Conservation (phyloP, 2,888 invertebrate species). For the Polymixis flavicincta region DNA sequence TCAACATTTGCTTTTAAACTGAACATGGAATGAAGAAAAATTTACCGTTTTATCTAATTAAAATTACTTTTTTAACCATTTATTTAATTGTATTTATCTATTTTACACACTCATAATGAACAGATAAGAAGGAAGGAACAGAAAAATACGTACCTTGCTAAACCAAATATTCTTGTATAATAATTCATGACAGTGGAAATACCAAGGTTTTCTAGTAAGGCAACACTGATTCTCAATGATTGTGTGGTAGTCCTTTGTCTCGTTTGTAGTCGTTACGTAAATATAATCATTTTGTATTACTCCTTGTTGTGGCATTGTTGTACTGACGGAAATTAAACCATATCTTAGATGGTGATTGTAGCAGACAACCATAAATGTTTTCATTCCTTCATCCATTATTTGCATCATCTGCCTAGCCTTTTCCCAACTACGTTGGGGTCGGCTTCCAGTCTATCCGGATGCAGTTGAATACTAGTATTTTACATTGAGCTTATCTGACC, state of each 20-base stretch:
- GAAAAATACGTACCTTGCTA: too few relatives aligned
- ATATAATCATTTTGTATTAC: constrained; percentile 32
- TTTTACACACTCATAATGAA: not conserved
- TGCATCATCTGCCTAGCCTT: too few relatives aligned
- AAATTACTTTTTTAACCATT: not conserved
- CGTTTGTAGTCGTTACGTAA: constrained; percentile 16
- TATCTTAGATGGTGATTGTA: constrained; percentile 12
- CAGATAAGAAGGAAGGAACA: too few relatives aligned
- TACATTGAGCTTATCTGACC: too few relatives aligned
- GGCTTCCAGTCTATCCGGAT: too few relatives aligned
- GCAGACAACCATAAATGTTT: not conserved
- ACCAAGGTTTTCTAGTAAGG: not conserved
- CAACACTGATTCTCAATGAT: constrained; percentile 35
- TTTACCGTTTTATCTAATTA: not conserved
- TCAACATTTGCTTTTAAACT: not conserved
- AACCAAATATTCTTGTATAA: not conserved
- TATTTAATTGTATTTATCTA: not conserved
- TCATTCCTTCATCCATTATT: too few relatives aligned
- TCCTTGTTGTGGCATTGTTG: constrained; percentile 24
- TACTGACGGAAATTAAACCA: constrained; percentile 21
- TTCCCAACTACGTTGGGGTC: too few relatives aligned
- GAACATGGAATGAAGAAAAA: not conserved
- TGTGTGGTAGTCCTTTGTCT: constrained; percentile 47
- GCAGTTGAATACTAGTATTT: too few relatives aligned
- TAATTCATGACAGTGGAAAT: not conserved